phyloP scores from a whole-genome alignment of 2,113 vertebrate species.

The Silurus meridionalis region DNA sequence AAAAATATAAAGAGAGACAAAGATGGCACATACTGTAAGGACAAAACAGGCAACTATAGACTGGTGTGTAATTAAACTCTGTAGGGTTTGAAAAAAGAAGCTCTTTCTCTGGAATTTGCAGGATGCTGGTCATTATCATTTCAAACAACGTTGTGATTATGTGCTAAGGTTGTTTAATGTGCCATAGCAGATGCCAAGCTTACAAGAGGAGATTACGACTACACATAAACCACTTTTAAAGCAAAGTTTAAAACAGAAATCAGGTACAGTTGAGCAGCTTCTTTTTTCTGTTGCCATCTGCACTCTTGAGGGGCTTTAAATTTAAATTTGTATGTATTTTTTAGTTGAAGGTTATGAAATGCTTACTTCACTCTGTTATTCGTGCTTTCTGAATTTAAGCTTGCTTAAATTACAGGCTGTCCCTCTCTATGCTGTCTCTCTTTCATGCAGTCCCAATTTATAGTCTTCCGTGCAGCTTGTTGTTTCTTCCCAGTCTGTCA shows the following conservation, averaged over 20 bases:
- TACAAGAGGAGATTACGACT: conserved; percentile 2
- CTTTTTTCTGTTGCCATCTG: not conserved
- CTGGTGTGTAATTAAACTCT: not conserved
- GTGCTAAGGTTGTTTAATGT: not conserved
- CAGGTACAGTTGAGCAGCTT: not conserved
- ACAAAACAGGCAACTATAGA: not conserved
- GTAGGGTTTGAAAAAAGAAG: not conserved
- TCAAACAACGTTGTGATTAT: not conserved
- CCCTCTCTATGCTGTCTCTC: not conserved
- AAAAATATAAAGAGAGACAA: not conserved
- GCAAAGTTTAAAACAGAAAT: not conserved
- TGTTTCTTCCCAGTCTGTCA: not conserved
- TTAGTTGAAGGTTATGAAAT: not conserved
- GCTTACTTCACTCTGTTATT: not conserved
- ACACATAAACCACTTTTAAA: not conserved
- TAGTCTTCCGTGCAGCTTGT: not conserved
- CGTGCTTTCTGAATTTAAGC: not conserved
- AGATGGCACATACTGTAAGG: not conserved
- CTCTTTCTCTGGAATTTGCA: conserved; percentile 7
- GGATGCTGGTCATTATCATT: not conserved
- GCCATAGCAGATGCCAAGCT: not conserved
- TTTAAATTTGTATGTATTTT: not conserved
- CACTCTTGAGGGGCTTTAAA: not conserved
- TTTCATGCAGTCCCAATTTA: not conserved
- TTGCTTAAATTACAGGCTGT: not conserved